Evolutionary conservation across 2,888 invertebrate genomes (phyloP), one percentile per base, ranked within the genome.

Genomic region (Chironomus riparius): DNA sequence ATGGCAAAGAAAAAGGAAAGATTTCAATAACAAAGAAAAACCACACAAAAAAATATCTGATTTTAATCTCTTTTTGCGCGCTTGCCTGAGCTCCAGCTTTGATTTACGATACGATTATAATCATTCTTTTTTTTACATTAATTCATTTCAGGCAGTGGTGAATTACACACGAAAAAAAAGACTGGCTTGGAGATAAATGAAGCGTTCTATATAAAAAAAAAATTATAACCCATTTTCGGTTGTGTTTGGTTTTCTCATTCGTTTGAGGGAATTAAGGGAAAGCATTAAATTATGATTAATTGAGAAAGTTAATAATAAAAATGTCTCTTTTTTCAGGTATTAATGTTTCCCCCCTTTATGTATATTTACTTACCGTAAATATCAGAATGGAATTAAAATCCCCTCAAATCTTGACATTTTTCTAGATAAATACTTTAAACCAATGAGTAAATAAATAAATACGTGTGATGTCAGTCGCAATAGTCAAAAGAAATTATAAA

Each of bases 251-350:
- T 56, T n/a, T 15, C 56, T 15, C 56, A 56, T 38, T 56, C 56
- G 56, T 15, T n/a, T 15, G 18, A 15, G 22, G 65, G 65, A 65
- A 65, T 65, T 65, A 65, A 65, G 65, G 65, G 65, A 65, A 65
- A 65, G 65, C 65, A 65, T 65, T 24, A 65, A 65, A 65, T 65
- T 65, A 65, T 65, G 65, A 65, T 65, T 65, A 65, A 65, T 65
- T 65, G 65, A 65, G 56, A 56, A 56, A 56, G 56, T 18, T 56
- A 7, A 3, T 24, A 28, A 28, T 4, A 38, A 38, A 38, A 38
- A 4, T 28, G 28, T 28, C 28, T 28, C 28, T 28, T 28, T 28
- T 28, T 56, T 10, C 38, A 38, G 38, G 38, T 38, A 38, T 15
- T 56, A 56, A 56, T 56, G 56, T 56, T 7, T 5, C 24, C 28